Evolutionary conservation across 1,140 invertebrate species (phyloP).

Genomic region (Drosophila tropicalis): DNA sequence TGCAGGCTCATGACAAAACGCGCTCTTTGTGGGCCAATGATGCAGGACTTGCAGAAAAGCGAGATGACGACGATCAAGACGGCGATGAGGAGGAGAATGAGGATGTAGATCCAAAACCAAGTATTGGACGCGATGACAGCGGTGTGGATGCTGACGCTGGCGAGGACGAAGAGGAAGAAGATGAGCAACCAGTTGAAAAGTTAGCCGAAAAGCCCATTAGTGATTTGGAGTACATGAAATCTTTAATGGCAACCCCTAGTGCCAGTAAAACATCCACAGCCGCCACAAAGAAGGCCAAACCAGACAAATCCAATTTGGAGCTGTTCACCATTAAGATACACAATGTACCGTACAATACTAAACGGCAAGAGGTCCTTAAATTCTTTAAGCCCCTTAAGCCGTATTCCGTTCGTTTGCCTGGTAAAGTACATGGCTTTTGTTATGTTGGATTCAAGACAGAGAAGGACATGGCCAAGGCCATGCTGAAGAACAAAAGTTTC

Average conservation of each 20-base stretch:
- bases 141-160: slow-evolving; percentile 68
- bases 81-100: slow-evolving; percentile 72
- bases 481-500: slow-evolving; percentile 94
- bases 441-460: slow-evolving; percentile 95
- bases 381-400: slow-evolving; percentile 93
- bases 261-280: slow-evolving; percentile 37
- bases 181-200: slow-evolving; percentile 81
- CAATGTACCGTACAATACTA: slow-evolving; percentile 78
- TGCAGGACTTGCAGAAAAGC: slow-evolving; percentile 71
- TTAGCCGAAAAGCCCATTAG: slow-evolving; percentile 88
- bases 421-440: slow-evolving; percentile 92
- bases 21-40: slow-evolving; percentile 90
- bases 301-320: slow-evolving; percentile 69
- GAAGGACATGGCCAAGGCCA: slow-evolving; percentile 91
- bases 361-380: slow-evolving; percentile 83
- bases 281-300: slow-evolving; percentile 40
- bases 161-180: slow-evolving; percentile 47
- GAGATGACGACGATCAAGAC: slow-evolving; percentile 53
- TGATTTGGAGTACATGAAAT: slow-evolving; percentile 90
- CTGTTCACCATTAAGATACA: slow-evolving; percentile 85
- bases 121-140: slow-evolving; percentile 34
- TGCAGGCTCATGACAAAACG: slow-evolving; percentile 89
- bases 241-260: slow-evolving; percentile 84
- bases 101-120: slow-evolving; percentile 3
- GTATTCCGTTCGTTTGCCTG: slow-evolving; percentile 91